Evolutionary conservation across 2,113 vertebrate genomes (phyloP).

Genomic region (Theristicus caerulescens): DNA sequence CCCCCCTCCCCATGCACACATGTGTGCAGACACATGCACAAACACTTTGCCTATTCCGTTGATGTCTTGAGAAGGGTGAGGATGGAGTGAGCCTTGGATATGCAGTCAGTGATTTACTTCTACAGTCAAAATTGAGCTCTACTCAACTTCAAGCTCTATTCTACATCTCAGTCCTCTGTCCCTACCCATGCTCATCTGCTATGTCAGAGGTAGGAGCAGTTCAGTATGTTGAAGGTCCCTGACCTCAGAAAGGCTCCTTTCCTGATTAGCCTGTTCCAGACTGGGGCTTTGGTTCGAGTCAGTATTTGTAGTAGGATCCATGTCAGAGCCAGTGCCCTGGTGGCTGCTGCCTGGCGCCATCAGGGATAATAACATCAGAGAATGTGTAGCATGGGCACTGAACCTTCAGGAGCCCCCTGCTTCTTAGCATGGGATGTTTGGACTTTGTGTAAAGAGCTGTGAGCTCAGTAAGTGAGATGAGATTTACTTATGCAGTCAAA

Average conservation of each 20-base stretch:
- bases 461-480: neutral
- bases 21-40: neutral
- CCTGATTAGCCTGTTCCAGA: neutral
- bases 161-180: neutral
- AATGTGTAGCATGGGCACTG: accelerated
- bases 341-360: neutral
- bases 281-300: neutral
- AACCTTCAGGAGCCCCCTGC: neutral
- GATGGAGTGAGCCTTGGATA: neutral
- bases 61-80: neutral
- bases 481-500: neutral
- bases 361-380: accelerated
- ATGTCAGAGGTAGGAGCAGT: neutral
- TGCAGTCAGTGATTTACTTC: neutral
- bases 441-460: neutral
- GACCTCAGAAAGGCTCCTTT: neutral
- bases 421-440: neutral
- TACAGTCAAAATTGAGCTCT: neutral
- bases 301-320: neutral
- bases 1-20: too few relatives aligned
- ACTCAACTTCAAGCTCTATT: neutral
- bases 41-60: neutral
- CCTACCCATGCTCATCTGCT: accelerated
- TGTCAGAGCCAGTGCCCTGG: neutral
- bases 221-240: neutral